A percentile compares a stretch with the other conserved stretches of the same genome.
Conservation (phyloP, 2,888 invertebrate genomes). For the Xylota segnis region DNA sequence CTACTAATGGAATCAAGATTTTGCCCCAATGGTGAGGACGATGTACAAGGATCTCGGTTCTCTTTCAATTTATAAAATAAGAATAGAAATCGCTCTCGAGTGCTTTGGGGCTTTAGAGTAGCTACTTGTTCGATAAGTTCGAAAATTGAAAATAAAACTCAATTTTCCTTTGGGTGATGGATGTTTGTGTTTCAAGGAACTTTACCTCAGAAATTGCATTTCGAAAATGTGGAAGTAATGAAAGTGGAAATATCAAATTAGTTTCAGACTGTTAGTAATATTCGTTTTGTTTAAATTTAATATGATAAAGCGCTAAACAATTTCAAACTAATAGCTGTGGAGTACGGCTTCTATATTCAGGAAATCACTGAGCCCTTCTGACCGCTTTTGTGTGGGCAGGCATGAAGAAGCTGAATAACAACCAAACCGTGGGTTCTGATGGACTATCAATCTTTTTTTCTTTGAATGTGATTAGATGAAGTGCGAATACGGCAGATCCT, state of each 20-base stretch:
- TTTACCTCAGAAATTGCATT: background rate
- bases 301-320: no score
- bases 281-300: no score
- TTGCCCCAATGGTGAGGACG: background rate
- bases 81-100: background rate
- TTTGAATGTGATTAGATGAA: no score
- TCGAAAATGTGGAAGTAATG: background rate
- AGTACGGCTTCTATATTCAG: no score
- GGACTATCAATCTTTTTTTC: no score
- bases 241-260: background rate
- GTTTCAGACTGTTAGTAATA: no score
- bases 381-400: no score
- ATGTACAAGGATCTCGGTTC: background rate
- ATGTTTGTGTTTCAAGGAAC: background rate
- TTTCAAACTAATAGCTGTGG: no score
- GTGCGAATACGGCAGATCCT: no score
- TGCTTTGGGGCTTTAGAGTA: background rate
- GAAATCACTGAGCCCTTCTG: no score
- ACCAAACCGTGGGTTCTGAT: no score
- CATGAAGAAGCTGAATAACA: no score
- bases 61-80: background rate
- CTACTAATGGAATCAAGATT: background rate
- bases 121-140: background rate
- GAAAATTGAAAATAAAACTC: background rate
- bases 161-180: background rate